Evolutionary conservation across 2,797 vertebrate genomes (phyloP).

Genomic region (Avahi laniger): DNA sequence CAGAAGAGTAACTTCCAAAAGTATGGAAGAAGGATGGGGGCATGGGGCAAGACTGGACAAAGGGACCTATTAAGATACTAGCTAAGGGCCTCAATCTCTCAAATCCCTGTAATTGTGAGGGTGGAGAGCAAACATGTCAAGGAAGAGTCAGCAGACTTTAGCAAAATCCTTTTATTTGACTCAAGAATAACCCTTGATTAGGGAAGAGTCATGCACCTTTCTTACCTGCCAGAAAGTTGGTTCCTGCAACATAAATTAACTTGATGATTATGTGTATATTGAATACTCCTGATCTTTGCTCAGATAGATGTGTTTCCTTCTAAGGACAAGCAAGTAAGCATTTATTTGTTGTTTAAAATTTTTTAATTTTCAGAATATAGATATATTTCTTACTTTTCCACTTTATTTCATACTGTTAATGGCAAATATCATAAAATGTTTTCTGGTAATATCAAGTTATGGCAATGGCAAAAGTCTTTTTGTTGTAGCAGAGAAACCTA

Average conservation of each 20-base stretch:
- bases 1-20: conserved; percentile 29
- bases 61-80: background rate
- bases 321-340: background rate
- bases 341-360: background rate
- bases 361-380: background rate
- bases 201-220: background rate
- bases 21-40: background rate
- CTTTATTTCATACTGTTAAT: conserved; percentile 30
- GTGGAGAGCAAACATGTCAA: background rate
- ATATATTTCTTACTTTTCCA: background rate
- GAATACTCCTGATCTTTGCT: background rate
- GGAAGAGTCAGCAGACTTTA: background rate
- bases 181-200: background rate
- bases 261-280: background rate
- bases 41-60: background rate
- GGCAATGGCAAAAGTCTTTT: background rate
- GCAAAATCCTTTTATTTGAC: background rate
- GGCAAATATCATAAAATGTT: background rate
- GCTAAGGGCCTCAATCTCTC: background rate
- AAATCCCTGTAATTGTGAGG: background rate
- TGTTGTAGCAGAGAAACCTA: background rate
- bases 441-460: background rate
- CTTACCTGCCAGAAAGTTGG: background rate
- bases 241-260: conserved; percentile 25
- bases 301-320: background rate